phyloP scores from a whole-genome alignment of 2,888 invertebrate genomes.

The Tiliacea citrago region DNA sequence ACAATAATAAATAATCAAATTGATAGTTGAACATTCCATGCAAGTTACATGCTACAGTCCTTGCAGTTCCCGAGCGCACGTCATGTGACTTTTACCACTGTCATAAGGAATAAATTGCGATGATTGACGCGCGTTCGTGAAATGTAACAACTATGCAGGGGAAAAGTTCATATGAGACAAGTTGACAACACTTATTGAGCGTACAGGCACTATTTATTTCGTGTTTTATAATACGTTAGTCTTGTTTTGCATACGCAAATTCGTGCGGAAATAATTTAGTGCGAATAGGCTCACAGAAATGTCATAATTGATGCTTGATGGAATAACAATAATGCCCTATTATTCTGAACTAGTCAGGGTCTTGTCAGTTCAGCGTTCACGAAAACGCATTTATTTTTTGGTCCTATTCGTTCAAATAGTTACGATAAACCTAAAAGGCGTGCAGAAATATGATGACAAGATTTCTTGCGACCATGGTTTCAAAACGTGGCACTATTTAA shows the following conservation, averaged over 20 bases:
- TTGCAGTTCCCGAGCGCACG: not conserved
- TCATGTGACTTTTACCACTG: conserved; percentile 1
- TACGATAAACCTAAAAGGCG: not conserved
- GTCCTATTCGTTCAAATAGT: conserved; percentile 6
- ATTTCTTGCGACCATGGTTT: not conserved
- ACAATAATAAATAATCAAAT: conserved; percentile 23
- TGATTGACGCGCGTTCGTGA: not conserved
- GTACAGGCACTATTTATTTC: not conserved
- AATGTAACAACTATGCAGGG: not conserved
- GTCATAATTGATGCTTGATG: not conserved
- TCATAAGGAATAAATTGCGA: conserved; percentile 6
- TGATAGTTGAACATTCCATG: conserved; percentile 14
- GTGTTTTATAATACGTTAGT: not conserved
- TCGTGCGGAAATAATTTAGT: not conserved
- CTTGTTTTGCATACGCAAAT: not conserved
- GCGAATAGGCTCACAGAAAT: conserved; percentile 1
- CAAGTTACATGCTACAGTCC: conserved; percentile 8
- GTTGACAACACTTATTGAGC: not conserved
- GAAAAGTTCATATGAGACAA: not conserved
- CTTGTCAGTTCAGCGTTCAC: not conserved
- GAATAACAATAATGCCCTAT: not conserved
- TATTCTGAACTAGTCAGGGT: conserved; percentile 1
- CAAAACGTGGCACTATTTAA: not conserved
- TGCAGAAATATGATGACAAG: not conserved
- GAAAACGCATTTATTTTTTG: not conserved